Base-by-base conservation (phyloP, 2,113 vertebrate species). In the Pholis gunnellus region DNA sequence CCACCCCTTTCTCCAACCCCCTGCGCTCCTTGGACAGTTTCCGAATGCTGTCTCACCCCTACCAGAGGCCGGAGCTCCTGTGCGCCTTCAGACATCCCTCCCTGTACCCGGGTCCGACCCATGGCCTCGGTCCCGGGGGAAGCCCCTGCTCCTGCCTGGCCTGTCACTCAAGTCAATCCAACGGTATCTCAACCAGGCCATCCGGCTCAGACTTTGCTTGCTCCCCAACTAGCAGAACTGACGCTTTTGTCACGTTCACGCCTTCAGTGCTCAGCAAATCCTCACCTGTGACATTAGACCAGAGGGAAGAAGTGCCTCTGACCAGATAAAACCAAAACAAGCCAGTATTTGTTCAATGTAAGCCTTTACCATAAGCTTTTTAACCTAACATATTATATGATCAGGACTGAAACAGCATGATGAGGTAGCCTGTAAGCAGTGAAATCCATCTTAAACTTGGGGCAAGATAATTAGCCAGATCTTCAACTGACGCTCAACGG, bases 71-170 rank as follows among this genome's bases (percentile, higher is more conserved):
- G 25, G 98, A 99, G 94, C 96, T 99, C 81, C 96, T 99, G 74
- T 99, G 98, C 95, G 97, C 98, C 57, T 99, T 99, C 93, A 96
- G 98, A 65, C 97, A 98, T 67, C 98, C 98, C 0, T 97, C 98
- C 31, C 95, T 99, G 31, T 99, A 99, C 87, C 94, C 97, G 0
- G 94, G 95, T 25, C 95, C 98, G 0, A 84, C 94, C n/a, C 98
- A 99, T 89, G 97, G 97, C 94, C 96, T 99, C 69, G 95, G 96
- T 66, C 91, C 97, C 0, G 96, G 96, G 1, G 96, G 97, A 48
- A 96, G 83, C 75, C 96, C 97, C 18, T 99, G 98, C 91, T 96
- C 97, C 67, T 99, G 98, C 86, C 90, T 99, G 70, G 97, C 97
- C 74, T 99, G 98, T 89, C 98, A 99, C 91, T 91, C 96, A 74